Evolutionary conservation across 2,797 vertebrate species (phyloP), one percentile per base, ranked within the genome.

Genomic region (Streptopelia turtur): DNA sequence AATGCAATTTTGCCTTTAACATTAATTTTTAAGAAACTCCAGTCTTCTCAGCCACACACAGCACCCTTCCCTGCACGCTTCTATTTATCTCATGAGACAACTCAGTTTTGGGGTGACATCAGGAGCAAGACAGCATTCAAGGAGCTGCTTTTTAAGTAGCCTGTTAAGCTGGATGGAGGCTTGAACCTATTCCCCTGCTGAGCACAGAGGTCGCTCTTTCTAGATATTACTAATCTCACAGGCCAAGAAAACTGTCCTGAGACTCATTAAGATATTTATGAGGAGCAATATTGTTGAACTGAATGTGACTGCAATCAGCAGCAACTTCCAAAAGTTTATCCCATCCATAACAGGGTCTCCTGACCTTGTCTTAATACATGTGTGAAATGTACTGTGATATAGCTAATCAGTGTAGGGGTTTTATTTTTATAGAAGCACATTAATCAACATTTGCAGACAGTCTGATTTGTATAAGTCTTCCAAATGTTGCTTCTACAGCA

Each of bases 201-300:
- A 91, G 43, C 23, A 22, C 21, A 30, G 63, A 87, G 55, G 77
- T 88, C 3, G 2, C 28, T 78, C 30, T 90, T 91, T 75, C 94
- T 88, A 72, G 39, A 15, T 95, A 79, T 70, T 83, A 56, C 76
- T 91, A 74, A 94, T 94, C 93, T 96, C 83, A 59, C 10, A 83
- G 85, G 91, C 59, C 59, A 93, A 28, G 66, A 76, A 69, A 72
- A 83, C 64, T 88, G 56, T 56, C 83, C 76, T 66, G 89, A 92
- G 74, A 72, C 89, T 94, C 63, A 76, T 91, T 94, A 93, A 88
- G 91, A 86, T 91, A 90, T 90, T 93, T 92, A 83, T 94, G 87
- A 96, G 63, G 70, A 91, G 50, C 49, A 95, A 50, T 72, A 61
- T 41, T 80, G 87, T 90, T 94, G 91, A 93, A 93, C 69, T 63